phyloP scores from a whole-genome alignment of 2,888 invertebrate genomes.

The Coelopa pilipes region DNA sequence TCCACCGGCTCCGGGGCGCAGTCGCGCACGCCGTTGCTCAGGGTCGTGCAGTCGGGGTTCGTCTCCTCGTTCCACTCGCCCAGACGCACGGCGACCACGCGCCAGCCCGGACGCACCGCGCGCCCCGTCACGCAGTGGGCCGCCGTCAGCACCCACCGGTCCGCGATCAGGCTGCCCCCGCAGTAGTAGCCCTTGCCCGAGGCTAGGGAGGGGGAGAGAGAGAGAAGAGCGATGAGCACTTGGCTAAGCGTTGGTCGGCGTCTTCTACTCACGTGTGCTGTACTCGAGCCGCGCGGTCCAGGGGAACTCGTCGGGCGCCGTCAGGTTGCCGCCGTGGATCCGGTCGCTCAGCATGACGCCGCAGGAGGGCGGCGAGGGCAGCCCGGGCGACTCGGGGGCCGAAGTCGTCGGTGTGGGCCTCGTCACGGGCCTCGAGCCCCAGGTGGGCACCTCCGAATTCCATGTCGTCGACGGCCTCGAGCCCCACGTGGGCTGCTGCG shows the following conservation, averaged over 20 bases:
- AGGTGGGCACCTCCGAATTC: no score
- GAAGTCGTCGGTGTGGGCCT: no score
- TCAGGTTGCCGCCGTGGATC: constrained; percentile 25
- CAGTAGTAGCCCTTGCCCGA: constrained; percentile 75
- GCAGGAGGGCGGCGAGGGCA: constrained; percentile 12
- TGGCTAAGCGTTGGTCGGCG: constrained; percentile 62
- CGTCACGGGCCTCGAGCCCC: no score
- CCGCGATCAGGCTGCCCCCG: constrained; percentile 75
- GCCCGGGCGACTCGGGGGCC: neutral
- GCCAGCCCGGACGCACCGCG: constrained; percentile 71
- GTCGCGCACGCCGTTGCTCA: constrained; percentile 68
- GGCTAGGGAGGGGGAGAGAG: constrained; percentile 61
- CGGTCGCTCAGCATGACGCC: constrained; percentile 26
- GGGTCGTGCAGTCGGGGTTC: constrained; percentile 54
- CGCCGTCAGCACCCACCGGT: constrained; percentile 77
- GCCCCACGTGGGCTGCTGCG: no score
- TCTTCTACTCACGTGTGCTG: constrained; percentile 19
- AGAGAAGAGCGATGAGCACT: no score
- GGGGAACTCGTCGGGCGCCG: constrained; percentile 17
- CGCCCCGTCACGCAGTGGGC: constrained; percentile 75
- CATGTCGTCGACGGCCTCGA: no score
- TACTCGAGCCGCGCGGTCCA: constrained; percentile 17
- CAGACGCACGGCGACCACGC: constrained; percentile 62
- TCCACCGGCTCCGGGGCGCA: constrained; percentile 74
- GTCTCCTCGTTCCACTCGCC: constrained; percentile 60